Percentiles rank a stretch among this genome's conserved stretches.
These are phyloP conservation scores for Zoanthus sociatus DNA, from an alignment of 92 coral and sea anemone species.

Conservation along the genomic window DNA sequence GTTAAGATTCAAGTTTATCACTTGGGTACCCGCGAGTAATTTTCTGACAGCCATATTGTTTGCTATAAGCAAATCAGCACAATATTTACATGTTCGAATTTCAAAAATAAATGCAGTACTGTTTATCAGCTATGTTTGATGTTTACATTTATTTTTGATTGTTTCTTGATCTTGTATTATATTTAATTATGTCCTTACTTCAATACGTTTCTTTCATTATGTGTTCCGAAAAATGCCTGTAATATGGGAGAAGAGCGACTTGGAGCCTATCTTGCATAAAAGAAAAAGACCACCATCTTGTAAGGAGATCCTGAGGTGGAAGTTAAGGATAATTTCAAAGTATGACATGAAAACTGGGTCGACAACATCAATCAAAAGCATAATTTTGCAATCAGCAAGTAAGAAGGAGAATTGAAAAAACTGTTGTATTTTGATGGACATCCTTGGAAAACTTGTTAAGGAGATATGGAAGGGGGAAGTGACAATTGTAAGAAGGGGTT, in stretches of 20 bases:
- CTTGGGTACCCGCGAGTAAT: neutral
- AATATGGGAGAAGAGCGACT: neutral
- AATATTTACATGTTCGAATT: neutral
- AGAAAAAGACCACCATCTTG: neutral
- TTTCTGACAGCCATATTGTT: neutral
- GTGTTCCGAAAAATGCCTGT: neutral
- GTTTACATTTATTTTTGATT: no score
- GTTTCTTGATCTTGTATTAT: neutral
- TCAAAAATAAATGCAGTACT: no score
- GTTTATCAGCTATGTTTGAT: no score
- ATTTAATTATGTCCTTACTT: neutral
- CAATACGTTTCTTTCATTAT: neutral
- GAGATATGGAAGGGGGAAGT: slow-evolving; percentile 35
- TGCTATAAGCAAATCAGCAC: neutral
- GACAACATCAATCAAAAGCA: neutral
- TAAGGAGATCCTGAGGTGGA: slow-evolving; percentile 18
- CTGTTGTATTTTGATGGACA: neutral
- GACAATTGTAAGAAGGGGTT: slow-evolving; percentile 4
- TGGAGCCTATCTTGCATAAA: neutral
- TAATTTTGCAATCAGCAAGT: neutral
- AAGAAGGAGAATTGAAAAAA: slow-evolving; percentile 22
- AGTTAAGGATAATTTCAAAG: slow-evolving; percentile 30
- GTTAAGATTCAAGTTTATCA: neutral
- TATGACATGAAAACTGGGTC: slow-evolving; percentile 12
- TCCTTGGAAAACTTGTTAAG: slow-evolving; percentile 18